Evolutionary conservation across 2,888 invertebrate species (phyloP), one percentile per base, ranked within the genome.

Genomic region (Erebia palarica): DNA sequence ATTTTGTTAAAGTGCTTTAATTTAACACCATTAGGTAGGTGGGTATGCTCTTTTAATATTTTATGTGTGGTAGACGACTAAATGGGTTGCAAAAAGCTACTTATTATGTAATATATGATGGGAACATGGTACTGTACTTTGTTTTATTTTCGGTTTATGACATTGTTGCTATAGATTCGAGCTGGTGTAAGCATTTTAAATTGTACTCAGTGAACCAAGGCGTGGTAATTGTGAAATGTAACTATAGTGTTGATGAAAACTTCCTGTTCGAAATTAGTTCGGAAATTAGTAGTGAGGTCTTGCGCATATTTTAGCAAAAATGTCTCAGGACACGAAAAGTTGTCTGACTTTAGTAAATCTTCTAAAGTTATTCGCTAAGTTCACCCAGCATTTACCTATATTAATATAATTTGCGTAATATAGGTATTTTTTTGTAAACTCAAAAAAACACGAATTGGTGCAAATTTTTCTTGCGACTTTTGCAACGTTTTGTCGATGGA

Each of bases 131-230:
- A 70, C 49, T 65, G 70, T 70, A 68, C 58, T 73, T 55, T 51
- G 64, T 70, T 73, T 68, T 73, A 73, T 73, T 70, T 68, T 70
- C 21, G 53, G 53, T 70, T 65, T 68, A 67, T 44, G 65, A 69
- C 69, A 65, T 51, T 65, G 69, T 65, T 59, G 65, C 58, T 27
- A 55, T 49, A 13, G 49, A 58, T 65, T 57, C 16, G 21, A 21
- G 49, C 58, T 49, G 21, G 57, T 65, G 58, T 57, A 69, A 55
- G 44, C 44, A 49, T 64, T 69, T 69, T 18, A 57, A 65, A 53
- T 58, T 64, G 59, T 18, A 65, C 59, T 69, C 51, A 42, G 21
- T 65, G 49, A 59, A 47, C 55, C 53, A 69, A 69, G 42, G 18
- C 55, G 14, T 53, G 57, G 42, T 57, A 55, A 66, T 70, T 63